These are phyloP conservation scores for Apantesis nais DNA, from an alignment of 2,888 invertebrate species.

Conservation along the genomic window DNA sequence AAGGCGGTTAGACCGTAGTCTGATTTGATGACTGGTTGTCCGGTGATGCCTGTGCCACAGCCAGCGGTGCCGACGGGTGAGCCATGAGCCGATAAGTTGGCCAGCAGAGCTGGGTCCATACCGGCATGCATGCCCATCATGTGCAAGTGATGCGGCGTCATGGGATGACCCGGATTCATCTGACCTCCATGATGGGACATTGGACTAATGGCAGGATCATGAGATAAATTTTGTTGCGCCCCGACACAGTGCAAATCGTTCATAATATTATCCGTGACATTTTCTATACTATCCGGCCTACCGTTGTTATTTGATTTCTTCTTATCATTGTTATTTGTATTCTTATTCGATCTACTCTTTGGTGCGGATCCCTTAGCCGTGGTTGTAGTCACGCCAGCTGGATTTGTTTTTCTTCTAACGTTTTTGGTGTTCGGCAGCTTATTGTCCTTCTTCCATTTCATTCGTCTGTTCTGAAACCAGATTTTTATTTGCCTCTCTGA, in stretches of 20 bases:
- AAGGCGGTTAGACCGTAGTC: slow-evolving; percentile 94
- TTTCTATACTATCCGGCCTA: slow-evolving; percentile 88
- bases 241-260: slow-evolving; percentile 86
- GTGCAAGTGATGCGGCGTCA: slow-evolving; percentile 82
- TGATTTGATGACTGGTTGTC: slow-evolving; percentile 90
- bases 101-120: slow-evolving; percentile 82
- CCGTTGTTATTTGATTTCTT: slow-evolving; percentile 83
- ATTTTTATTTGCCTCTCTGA: slow-evolving; percentile 95
- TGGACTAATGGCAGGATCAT: slow-evolving; percentile 82
- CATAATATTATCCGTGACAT: slow-evolving; percentile 87
- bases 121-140: slow-evolving; percentile 81
- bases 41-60: slow-evolving; percentile 77
- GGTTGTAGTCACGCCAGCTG: slow-evolving; percentile 88
- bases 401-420: slow-evolving; percentile 91
- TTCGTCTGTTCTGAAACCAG: slow-evolving; percentile 94
- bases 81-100: slow-evolving; percentile 81
- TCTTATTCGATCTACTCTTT: slow-evolving; percentile 88
- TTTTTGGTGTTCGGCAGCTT: slow-evolving; percentile 94
- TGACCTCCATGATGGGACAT: slow-evolving; percentile 78
- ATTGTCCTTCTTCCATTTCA: slow-evolving; percentile 93
- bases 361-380: slow-evolving; percentile 85
- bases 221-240: slow-evolving; percentile 78
- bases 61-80: slow-evolving; percentile 83
- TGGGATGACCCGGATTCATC: slow-evolving; percentile 83
- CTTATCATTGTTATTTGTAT: slow-evolving; percentile 83